Conservation (phyloP, 1,140 invertebrate genomes). For the Hylaeus volcanicus region DNA sequence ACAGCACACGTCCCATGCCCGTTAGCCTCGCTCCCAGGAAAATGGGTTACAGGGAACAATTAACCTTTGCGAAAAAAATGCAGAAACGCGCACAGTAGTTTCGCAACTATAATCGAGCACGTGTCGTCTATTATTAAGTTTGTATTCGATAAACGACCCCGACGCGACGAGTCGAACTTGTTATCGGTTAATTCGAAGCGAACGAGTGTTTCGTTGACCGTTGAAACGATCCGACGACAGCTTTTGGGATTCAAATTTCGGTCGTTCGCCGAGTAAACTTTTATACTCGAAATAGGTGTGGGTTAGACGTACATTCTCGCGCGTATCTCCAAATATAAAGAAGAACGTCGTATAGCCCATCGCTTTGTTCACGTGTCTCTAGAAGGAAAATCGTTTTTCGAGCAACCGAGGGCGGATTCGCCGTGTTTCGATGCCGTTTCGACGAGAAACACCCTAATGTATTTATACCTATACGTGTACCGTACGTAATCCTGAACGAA, state of each 20-base stretch:
- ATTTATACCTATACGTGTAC: neutral
- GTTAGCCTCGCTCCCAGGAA: neutral
- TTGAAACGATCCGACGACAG: neutral
- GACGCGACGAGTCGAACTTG: neutral
- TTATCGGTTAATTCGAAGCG: neutral
- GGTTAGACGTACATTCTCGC: too few relatives aligned
- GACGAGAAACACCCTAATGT: neutral
- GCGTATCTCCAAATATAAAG: too few relatives aligned
- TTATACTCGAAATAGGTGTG: too few relatives aligned
- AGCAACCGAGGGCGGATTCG: too few relatives aligned
- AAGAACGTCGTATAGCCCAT: too few relatives aligned
- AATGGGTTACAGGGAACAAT: slow-evolving; percentile 17
- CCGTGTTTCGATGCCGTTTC: too few relatives aligned
- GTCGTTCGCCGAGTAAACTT: too few relatives aligned
- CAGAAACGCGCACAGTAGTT: neutral
- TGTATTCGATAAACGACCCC: neutral
- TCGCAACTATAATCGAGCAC: neutral
- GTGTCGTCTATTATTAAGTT: slow-evolving; percentile 23
- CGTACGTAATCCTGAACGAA: slow-evolving; percentile 42
- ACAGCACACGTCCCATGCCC: neutral
- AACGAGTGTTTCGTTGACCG: neutral
- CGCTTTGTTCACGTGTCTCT: too few relatives aligned
- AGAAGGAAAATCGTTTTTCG: too few relatives aligned
- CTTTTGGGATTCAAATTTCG: too few relatives aligned
- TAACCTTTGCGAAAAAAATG: slow-evolving; percentile 18